Base-by-base conservation (phyloP, 2,888 invertebrate genomes). In the Idaea biselata region DNA sequence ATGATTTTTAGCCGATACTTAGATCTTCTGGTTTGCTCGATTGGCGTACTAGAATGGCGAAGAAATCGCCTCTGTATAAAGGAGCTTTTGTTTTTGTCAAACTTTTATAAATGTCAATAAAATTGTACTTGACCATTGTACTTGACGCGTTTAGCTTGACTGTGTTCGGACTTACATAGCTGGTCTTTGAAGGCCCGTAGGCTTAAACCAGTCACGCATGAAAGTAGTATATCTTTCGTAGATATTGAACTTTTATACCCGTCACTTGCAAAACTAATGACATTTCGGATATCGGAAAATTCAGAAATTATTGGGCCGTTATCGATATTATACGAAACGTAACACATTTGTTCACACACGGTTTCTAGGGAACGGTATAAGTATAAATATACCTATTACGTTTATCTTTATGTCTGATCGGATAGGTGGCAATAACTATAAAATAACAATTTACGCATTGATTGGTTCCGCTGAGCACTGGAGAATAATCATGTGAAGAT, bases 191-290 rank as follows among this genome's bases (percentile, higher is more conserved):
- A 59, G 53, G 8, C 58, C 56, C 7, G 17, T 17, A 18, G 18
- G 18, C 18, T 0, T 8, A 44, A 18, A 14, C 56, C 56, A 18
- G 56, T 18, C 56, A 17, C 63, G 63, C 33, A 61, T 59, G 60
- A 18, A 55, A 53, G 3, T 25, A 55, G 14, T 55, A 18, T 25
- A 56, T 18, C 55, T 7, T 4, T 56, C 55, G 16, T 32, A 54
- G 59, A 32, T 55, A 55, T 44, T 62, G 56, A 18, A 44, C 57
- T 64, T 64, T 63, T 63, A 60, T 60, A 57, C 56, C 59, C 60
- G 63, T 62, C 66, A 66, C 63, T 60, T 60, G 54, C 66, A 66
- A 18, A 63, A 60, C 62, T 63, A 62, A 63, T 58, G 61, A 60
- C 18, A 63, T 64, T 64, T 61, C 59, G 62, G 59, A 18, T 7